These are phyloP conservation scores for Vollenhovia emeryi DNA, from an alignment of 1,140 invertebrate genomes.

Conservation along the genomic window DNA sequence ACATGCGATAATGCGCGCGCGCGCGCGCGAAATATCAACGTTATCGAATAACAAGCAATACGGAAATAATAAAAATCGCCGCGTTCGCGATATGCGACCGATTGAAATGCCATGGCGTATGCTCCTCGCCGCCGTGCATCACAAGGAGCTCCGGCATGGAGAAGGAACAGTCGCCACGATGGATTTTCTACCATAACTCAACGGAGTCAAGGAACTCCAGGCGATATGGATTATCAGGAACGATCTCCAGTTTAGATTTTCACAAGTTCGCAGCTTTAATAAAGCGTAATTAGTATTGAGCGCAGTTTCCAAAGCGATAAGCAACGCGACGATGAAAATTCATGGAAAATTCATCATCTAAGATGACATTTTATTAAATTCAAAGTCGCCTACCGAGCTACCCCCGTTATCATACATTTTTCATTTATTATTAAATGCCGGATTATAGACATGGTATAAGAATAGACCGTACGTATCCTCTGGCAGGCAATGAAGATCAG, in stretches of 20 bases:
- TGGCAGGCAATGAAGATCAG: too few species aligned
- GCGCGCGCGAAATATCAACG: not conserved
- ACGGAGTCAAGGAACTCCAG: constrained; percentile 53
- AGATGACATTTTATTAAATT: not conserved
- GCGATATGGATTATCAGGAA: not conserved
- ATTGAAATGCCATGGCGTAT: constrained; percentile 68
- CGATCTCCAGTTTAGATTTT: not conserved
- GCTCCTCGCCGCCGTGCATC: constrained; percentile 60
- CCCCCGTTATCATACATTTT: not conserved
- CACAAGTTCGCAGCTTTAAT: not conserved
- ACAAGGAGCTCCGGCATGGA: constrained; percentile 67
- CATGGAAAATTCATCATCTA: not conserved
- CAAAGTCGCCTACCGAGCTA: not conserved
- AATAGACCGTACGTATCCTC: too few species aligned
- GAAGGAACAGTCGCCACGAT: constrained; percentile 55
- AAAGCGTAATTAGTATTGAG: not conserved
- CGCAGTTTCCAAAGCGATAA: not conserved
- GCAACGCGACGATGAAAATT: not conserved
- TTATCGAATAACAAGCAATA: constrained; percentile 44
- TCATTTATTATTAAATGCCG: not conserved
- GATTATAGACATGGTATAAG: too few species aligned
- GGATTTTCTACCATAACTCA: constrained; percentile 59
- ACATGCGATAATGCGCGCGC: not conserved
- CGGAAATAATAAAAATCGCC: constrained; percentile 55
- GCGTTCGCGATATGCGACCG: constrained; percentile 38